A percentile compares a stretch with the other conserved stretches of the same genome.
Evolutionary conservation across 1,140 invertebrate genomes (phyloP).

Genomic region (Ganaspis sp.): DNA sequence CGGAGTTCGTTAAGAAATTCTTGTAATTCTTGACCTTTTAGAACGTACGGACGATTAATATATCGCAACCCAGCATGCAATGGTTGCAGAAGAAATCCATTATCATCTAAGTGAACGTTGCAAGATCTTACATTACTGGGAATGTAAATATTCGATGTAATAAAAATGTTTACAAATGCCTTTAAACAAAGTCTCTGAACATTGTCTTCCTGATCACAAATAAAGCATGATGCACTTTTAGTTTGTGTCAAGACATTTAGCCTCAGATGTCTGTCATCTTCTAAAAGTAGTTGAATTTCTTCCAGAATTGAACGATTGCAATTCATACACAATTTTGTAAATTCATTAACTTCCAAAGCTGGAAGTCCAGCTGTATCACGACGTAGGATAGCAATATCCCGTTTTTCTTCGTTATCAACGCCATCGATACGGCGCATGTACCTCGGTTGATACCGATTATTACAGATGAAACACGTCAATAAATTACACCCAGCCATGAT

Average conservation of each 20-base stretch:
- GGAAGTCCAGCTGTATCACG: neutral
- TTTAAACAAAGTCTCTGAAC: no score
- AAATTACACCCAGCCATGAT: no score
- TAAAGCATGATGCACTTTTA: no score
- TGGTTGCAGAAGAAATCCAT: neutral
- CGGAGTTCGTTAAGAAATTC: no score
- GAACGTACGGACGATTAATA: neutral
- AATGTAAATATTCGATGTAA: no score
- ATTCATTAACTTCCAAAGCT: neutral
- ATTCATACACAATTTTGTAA: constrained; percentile 6
- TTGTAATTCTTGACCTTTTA: neutral
- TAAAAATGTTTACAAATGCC: no score
- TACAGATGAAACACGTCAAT: neutral
- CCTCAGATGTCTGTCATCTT: neutral
- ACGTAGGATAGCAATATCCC: neutral
- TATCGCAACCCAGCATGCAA: neutral
- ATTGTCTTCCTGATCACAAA: no score
- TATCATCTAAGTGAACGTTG: neutral
- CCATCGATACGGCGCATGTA: no score
- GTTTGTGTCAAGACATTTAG: no score
- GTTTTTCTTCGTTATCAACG: neutral
- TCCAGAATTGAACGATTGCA: neutral
- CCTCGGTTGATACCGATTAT: no score
- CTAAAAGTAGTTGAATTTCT: neutral
- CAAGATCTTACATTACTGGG: neutral